Evolutionary conservation across 2,888 invertebrate genomes (phyloP), one percentile per base, ranked within the genome.

Genomic region (Oscheius sp.): DNA sequence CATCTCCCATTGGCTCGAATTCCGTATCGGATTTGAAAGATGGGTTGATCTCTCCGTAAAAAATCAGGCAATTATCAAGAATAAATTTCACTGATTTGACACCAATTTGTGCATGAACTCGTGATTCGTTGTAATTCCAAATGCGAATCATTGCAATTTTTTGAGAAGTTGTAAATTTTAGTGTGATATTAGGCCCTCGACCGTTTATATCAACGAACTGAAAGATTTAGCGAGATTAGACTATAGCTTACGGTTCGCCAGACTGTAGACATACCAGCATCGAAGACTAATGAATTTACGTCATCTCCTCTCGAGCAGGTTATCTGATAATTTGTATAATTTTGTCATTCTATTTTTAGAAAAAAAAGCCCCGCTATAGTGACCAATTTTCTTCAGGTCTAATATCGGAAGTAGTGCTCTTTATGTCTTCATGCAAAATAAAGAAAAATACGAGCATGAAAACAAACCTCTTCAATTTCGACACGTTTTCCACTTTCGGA

Each of bases 101-200:
- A 51, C 93, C 93, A 69, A 93, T 90, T 67, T 91, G 90, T 0
- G 93, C 92, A 87, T 93, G 91, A 78, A 93, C 93, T 70, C 93
- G 89, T 0, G 93, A 93, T 87, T 93, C 93, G 87, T 93, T 93
- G 87, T 94, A 93, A 86, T 93, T 93, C 93, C 78, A 82, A 63
- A 85, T 74, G 24, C 84, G 67, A n/a, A 84, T 80, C 75, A 84
- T 77, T 22, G 84, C 84, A n/a, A 79, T 56, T 38, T 28, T 41
- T 17, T 57, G 54, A 1, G 26, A 3, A 0, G 51, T 32, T 3
- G 30, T 9, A 17, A 67, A 61, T 9, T 66, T 38, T 5, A 66
- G 9, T 14, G 28, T 47, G 17, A 67, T 67, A 1, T 59, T 20
- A 1, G 66, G 66, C 0, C 44, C 59, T 12, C n/a, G 30, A 4